These are phyloP conservation scores for Himalopsyche phryganea DNA, from an alignment of 1,140 invertebrate species.

Conservation along the genomic window DNA sequence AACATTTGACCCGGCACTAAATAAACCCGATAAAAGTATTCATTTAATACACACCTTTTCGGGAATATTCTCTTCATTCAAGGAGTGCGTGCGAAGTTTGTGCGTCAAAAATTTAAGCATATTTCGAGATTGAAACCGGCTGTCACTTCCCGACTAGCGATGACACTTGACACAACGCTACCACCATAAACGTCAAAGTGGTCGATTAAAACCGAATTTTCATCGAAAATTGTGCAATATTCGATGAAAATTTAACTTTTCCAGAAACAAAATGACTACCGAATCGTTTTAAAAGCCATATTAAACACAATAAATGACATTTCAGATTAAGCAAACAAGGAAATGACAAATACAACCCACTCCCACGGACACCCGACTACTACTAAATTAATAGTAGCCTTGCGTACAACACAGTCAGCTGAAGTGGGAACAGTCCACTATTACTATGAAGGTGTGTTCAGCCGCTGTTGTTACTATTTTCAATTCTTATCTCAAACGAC, in stretches of 20 bases:
- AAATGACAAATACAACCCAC: constrained; percentile 39
- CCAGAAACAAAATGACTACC: constrained; percentile 6
- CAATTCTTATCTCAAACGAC: no score
- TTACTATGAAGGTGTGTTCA: constrained; percentile 26
- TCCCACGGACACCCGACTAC: constrained; percentile 46
- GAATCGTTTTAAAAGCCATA: constrained; percentile 9
- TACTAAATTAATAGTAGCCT: constrained; percentile 51
- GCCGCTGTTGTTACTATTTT: constrained; percentile 1
- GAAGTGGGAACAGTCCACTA: constrained; percentile 52
- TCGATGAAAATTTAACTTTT: neutral
- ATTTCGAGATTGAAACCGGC: constrained; percentile 47
- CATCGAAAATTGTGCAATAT: constrained; percentile 5
- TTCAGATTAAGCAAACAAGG: constrained; percentile 33
- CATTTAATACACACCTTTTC: constrained; percentile 56
- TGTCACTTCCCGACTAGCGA: constrained; percentile 33
- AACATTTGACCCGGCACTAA: constrained; percentile 34
- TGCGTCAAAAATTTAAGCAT: constrained; percentile 79
- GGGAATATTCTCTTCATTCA: constrained; percentile 71
- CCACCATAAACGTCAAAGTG: constrained; percentile 21
- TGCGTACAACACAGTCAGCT: constrained; percentile 57
- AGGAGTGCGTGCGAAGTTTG: constrained; percentile 73
- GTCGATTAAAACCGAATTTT: constrained; percentile 1
- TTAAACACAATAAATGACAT: constrained; percentile 22
- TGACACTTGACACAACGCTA: constrained; percentile 22
- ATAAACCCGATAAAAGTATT: constrained; percentile 32